Evolutionary conservation across 2,888 invertebrate species (phyloP), one percentile per base, ranked within the genome.

Genomic region (Yponomeuta plumbellus): DNA sequence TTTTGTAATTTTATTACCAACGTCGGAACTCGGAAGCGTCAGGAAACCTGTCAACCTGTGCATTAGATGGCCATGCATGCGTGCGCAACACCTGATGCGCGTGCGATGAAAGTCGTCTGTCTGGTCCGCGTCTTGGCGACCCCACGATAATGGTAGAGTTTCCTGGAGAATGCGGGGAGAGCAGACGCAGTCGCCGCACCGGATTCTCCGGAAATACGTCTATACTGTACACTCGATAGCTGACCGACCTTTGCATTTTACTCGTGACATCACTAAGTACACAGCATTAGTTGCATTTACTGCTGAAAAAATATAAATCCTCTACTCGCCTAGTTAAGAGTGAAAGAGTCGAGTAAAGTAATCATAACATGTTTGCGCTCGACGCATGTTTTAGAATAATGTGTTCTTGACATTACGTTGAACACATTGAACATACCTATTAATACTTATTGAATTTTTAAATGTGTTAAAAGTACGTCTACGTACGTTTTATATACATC

Each of bases 61-160:
- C 58, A 64, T 64, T 64, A 64, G 67, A 65, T 39, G 65, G 65
- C 21, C 6, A 22, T 17, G 61, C 66, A 52, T 52, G 52, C 23
- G 40, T 61, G 59, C 22, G 44, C 22, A 20, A 20, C 66, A 21
- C 59, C 40, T 20, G 61, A 58, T 44, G 56, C 26, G 67, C 39
- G 17, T 61, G 58, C 52, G 74, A 75, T 73, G 75, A 76, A 76
- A 76, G 76, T 75, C 69, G 73, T 72, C 70, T 70, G 66, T 66
- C 68, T 61, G 62, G 69, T 69, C 68, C 13, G 44, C 17, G 67
- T 68, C 71, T 70, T 71, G 72, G 68, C 68, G 66, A 66, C 71
- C 68, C 70, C 70, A 17, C 44, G 13, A 17, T 52, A 52, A 52
- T 52, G 44, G 67, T 69, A 71, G 72, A 70, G 71, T 70, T 69